These are phyloP conservation scores for Pteronotus mesoamericanus DNA, from an alignment of 2,797 vertebrate genomes.

Conservation along the genomic window DNA sequence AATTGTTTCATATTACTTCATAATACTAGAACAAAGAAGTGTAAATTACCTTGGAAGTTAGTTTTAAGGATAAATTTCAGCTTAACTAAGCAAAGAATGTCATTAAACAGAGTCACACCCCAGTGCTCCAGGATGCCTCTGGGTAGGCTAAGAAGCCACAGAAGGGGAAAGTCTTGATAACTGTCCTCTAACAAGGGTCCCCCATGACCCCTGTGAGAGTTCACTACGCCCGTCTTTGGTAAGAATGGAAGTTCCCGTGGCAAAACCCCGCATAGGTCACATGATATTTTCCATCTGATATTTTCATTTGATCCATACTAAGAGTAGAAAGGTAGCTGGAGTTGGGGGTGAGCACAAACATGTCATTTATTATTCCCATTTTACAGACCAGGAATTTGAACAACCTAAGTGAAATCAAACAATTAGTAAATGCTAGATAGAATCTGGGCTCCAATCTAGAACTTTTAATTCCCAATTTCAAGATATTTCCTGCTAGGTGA, in stretches of 20 bases:
- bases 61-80: not conserved
- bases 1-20: not conserved
- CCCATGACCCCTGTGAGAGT: not conserved
- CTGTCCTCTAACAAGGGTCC: not conserved
- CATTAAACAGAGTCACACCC: not conserved
- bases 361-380: not conserved
- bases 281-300: not conserved
- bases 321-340: not conserved
- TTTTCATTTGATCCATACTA: not conserved
- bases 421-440: not conserved
- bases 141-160: not conserved
- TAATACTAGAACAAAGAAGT: constrained; percentile 23
- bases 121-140: not conserved
- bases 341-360: not conserved
- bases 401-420: not conserved
- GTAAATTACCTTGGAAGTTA: not conserved
- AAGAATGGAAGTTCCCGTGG: not conserved
- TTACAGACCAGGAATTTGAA: not conserved
- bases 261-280: not conserved
- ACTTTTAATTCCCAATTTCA: not conserved
- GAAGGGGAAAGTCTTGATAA: not conserved
- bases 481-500: not conserved
- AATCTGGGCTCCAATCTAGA: not conserved
- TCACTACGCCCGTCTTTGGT: not conserved
- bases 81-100: not conserved